Evolutionary conservation across 2,797 vertebrate genomes (phyloP), one percentile per base, ranked within the genome.

Genomic region (Leuciscus waleckii): DNA sequence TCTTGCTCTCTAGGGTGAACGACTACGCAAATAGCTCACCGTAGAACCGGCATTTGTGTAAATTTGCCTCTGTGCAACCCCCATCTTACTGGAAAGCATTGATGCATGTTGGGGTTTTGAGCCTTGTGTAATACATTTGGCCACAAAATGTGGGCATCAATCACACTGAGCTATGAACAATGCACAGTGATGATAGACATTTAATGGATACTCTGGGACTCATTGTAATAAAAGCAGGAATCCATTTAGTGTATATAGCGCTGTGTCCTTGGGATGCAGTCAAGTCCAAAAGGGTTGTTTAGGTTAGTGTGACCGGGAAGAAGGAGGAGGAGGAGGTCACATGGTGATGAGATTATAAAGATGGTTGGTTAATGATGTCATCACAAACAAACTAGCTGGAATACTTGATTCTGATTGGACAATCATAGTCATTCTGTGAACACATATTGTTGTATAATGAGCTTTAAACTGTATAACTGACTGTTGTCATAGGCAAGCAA

Each of bases 211-310:
- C 91, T 92, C 91, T 92, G 94, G 93, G 94, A 93, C 92, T 94
- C 92, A 91, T 94, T 93, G 94, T 93, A 94, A 95, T 94, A 94
- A 95, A 94, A 95, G 93, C 94, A 93, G 89, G 92, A 94, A 94
- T 94, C 94, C 93, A 94, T 95, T 95, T 94, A 93, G 93, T 94
- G 94, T 94, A 95, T 93, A 91, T 89, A 92, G 91, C 90, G 56
- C 90, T 91, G 92, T 94, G 94, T 95, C 94, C 93, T 94, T 95
- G 94, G 93, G 93, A 93, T 94, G 94, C 94, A 94, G 94, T 93
- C 91, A 92, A 94, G 92, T 91, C 90, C 68, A 73, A 21, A 61
- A 43, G n/a, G 29, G 58, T 67, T 76, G 81, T 83, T 83, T 83
- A 29, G 58, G 58, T 83, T 78, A n/a, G n/a, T 51, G 46, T 43